A percentile compares a stretch with the other conserved stretches of the same genome.
phyloP scores from a whole-genome alignment of 1,140 invertebrate genomes.

The Dysdera silvatica region DNA sequence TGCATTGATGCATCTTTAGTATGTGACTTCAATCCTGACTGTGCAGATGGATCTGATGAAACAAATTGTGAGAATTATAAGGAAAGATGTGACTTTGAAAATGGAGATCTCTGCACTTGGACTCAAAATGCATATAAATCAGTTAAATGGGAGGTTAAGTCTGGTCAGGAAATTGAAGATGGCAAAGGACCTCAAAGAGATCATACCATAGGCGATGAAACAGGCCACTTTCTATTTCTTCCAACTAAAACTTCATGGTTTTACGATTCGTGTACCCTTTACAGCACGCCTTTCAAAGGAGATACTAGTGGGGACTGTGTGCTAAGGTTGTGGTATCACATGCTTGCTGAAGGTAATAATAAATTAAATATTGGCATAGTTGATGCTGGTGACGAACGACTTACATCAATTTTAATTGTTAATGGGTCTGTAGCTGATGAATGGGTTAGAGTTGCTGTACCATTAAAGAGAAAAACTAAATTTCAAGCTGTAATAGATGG shows the following conservation, averaged over 20 bases:
- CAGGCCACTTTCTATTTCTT: conserved; percentile 23
- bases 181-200: conserved; percentile 23
- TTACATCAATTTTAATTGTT: neutral
- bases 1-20: conserved; percentile 24
- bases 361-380: neutral
- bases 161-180: conserved; percentile 15
- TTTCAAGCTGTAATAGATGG: conserved; percentile 23
- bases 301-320: conserved; percentile 17
- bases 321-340: conserved; percentile 25
- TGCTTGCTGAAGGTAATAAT: conserved; percentile 3
- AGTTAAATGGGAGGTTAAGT: conserved; percentile 18
- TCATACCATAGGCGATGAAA: conserved; percentile 24
- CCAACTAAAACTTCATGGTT: neutral
- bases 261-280: neutral
- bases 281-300: conserved; percentile 16
- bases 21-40: conserved; percentile 30
- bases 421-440: conserved; percentile 13
- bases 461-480: conserved; percentile 7
- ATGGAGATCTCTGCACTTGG: conserved; percentile 22
- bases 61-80: conserved; percentile 19
- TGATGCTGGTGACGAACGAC: neutral
- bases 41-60: conserved; percentile 32
- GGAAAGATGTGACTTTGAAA: conserved; percentile 26
- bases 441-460: conserved; percentile 14
- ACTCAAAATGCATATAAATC: neutral